Conservation (phyloP, 2,113 vertebrate genomes). For the Plectropomus leopardus region DNA sequence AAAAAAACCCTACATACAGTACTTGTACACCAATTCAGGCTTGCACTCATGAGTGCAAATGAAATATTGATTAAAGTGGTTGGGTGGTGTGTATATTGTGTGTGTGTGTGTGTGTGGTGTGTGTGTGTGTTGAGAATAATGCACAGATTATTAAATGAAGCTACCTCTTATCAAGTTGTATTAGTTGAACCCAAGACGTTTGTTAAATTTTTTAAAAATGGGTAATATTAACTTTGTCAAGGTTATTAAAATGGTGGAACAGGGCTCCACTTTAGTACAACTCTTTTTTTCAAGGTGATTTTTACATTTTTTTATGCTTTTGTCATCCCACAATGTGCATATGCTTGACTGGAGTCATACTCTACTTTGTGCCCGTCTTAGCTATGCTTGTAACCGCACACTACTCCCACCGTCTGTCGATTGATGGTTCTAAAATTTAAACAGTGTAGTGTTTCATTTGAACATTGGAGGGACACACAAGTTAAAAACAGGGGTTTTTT, state of each 20-base stretch:
- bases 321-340: slow-evolving; percentile 12
- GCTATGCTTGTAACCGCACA: background rate
- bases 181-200: background rate
- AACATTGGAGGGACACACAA: no score
- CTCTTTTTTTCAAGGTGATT: slow-evolving; percentile 16
- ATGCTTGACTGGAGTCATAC: slow-evolving; percentile 6
- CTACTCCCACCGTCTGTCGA: background rate
- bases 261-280: background rate
- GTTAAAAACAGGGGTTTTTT: no score
- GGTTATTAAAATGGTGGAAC: slow-evolving; percentile 10
- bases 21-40: background rate
- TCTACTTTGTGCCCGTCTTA: background rate
- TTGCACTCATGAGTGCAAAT: slow-evolving; percentile 45
- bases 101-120: slow-evolving; percentile 32
- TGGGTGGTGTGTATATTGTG: slow-evolving; percentile 25
- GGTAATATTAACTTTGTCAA: background rate
- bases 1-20: background rate
- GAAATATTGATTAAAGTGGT: slow-evolving; percentile 64
- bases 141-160: background rate
- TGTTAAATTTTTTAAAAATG: background rate
- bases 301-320: slow-evolving; percentile 8
- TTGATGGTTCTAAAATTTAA: background rate
- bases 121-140: slow-evolving; percentile 20
- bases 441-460: background rate
- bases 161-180: background rate